Percentiles rank a stretch among this genome's conserved stretches.
phyloP scores from a whole-genome alignment of 30 jellyfish, hydroid and myxozoan species.

The Rhopilema esculentum region DNA sequence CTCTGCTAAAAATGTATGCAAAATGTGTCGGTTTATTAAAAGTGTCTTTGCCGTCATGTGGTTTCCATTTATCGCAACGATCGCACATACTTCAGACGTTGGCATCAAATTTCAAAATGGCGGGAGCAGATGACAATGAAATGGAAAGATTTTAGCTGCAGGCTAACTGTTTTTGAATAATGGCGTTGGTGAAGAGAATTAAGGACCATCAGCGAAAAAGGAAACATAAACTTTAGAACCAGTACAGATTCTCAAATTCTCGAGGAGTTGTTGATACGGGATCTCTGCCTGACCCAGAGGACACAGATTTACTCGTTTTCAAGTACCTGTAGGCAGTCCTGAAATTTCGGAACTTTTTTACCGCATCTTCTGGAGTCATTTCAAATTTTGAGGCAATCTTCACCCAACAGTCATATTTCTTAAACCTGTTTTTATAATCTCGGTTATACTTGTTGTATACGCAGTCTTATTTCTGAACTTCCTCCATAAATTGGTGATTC shows the following conservation, averaged over 20 bases:
- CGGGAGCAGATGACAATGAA: no score
- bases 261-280: no score
- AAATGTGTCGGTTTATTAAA: no score
- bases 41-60: no score
- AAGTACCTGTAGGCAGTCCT: neutral
- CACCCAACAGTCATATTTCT: slow-evolving; percentile 41
- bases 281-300: slow-evolving; percentile 23
- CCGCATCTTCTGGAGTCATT: slow-evolving; percentile 24
- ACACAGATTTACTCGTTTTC: neutral
- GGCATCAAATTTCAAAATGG: no score
- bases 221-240: no score
- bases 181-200: no score
- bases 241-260: no score
- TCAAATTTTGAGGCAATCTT: slow-evolving; percentile 30
- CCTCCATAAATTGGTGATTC: slow-evolving; percentile 27
- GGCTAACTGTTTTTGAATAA: no score
- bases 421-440: slow-evolving; percentile 14
- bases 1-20: no score
- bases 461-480: slow-evolving; percentile 37
- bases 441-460: slow-evolving; percentile 20
- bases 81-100: slow-evolving; percentile 1
- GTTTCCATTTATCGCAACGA: slow-evolving; percentile 32
- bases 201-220: no score
- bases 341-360: neutral
- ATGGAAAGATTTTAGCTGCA: no score